A percentile compares a stretch with the other conserved stretches of the same genome.
These are phyloP conservation scores for Nerophis lumbriciformis DNA, from an alignment of 2,113 vertebrate species.

Conservation along the genomic window DNA sequence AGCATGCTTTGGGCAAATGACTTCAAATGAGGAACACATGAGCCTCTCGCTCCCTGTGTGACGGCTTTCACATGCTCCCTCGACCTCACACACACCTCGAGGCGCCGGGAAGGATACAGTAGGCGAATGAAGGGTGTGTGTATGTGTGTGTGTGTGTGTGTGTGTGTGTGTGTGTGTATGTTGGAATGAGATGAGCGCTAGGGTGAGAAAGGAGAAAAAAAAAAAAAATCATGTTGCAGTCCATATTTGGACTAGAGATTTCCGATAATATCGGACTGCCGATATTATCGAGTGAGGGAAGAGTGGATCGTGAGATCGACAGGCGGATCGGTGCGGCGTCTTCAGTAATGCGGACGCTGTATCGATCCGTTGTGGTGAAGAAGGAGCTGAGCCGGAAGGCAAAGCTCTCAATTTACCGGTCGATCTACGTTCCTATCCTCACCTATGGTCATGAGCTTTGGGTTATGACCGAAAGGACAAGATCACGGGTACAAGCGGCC, in stretches of 20 bases:
- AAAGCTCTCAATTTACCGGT: too few species aligned
- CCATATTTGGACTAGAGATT: neutral
- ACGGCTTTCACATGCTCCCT: constrained; percentile 66
- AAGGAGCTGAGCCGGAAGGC: too few species aligned
- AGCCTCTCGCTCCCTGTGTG: constrained; percentile 53
- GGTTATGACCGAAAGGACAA: too few species aligned
- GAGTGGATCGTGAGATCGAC: too few species aligned
- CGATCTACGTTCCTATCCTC: too few species aligned
- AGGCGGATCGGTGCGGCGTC: too few species aligned
- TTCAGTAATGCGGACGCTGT: too few species aligned
- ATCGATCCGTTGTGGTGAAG: too few species aligned
- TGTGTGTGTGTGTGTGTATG: constrained; percentile 1
- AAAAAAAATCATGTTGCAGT: neutral
- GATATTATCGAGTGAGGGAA: too few species aligned
- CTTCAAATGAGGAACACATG: constrained; percentile 69
- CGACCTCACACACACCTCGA: constrained; percentile 55
- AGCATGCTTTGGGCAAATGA: constrained; percentile 63
- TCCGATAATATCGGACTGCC: too few species aligned
- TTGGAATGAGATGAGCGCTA: constrained; percentile 1
- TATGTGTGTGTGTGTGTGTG: constrained; percentile 8
- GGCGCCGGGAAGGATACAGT: constrained; percentile 24
- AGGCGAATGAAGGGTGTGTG: constrained; percentile 14
- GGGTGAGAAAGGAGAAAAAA: neutral
- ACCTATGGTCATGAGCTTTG: too few species aligned
- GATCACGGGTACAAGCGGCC: too few species aligned